Evolutionary conservation across 2,113 vertebrate species (phyloP), one percentile per base, ranked within the genome.

Genomic region (Callaeas wilsoni): DNA sequence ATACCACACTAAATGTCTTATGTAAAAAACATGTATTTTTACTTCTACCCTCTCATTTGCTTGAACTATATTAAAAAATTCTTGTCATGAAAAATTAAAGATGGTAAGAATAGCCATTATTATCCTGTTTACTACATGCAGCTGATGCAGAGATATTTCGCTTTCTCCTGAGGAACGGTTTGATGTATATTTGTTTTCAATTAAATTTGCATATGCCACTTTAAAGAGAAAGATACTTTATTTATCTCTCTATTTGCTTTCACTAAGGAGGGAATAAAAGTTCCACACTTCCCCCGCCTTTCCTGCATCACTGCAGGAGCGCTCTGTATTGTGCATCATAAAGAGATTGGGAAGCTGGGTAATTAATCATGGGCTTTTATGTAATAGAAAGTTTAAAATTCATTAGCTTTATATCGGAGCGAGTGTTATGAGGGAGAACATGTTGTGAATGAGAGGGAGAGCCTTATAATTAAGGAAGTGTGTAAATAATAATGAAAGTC

Each of bases 401-500:
- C 95, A 98, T 97, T 98, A 98, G 97, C 95, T 96, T 97, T 97
- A 95, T 97, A 96, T 96, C 92, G 64, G 96, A 97, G 91, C 39
- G 52, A 96, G 76, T 93, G 94, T 89, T 95, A 96, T 50, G 95
- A 94, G 88, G 86, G 95, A 80, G 88, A 96, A 90, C 93, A 95
- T 97, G 96, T 97, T 96, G 95, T 88, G 96, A 95, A 97, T 96
- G 96, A 93, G 86, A 93, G 97, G 97, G 97, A 98, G 96, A 97
- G 95, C 96, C 97, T 97, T 98, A 97, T 98, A 98, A 98, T 98
- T 98, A 98, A 97, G 97, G 91, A 98, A 97, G 97, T 97, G 97
- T 97, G 98, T 98, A 98, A 98, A 98, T 98, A 98, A 98, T 98
- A 97, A 98, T 98, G 97, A 96, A 98, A 98, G 97, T 98, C 97